Evolutionary conservation across 2,113 vertebrate species (phyloP), one percentile per base, ranked within the genome.

Genomic region (Rattus norvegicus): DNA sequence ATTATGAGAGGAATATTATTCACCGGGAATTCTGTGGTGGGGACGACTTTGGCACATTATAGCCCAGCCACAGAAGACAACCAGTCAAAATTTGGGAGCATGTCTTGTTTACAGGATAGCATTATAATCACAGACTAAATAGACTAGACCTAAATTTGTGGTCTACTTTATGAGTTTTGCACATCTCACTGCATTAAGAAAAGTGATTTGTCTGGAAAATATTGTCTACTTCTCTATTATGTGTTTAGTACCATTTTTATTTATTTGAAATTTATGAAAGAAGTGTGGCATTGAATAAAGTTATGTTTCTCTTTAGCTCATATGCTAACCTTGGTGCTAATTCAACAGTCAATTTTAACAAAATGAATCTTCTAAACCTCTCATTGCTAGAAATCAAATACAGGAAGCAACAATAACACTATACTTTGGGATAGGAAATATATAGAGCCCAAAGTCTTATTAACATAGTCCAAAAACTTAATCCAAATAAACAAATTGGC

Each of bases 1-100:
- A 96, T 95, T 59, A 95, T 84, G 73, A 95, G 65, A 87, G 36
- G 73, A 90, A 90, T 95, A 96, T 96, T 95, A 96, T 95, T 98
- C 91, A 95, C n/a, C n/a, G 77, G 88, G 73, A 97, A 91, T 89
- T 97, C 65, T 89, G 67, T 83, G 20, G 79, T 91, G 24, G 36
- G 56, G 69, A 96, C 70, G 96, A 95, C 17, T 91, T 97, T 28
- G 72, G 77, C 77, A 94, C 11, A 93, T 84, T 87, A 73, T 95
- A 85, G 91, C 49, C 59, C 67, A 88, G 63, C 83, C 89, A 94
- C 59, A 92, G 83, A 67, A 95, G 61, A 94, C 43, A 95, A 95
- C 92, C 61, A 87, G 93, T 94, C 33, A 94, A 97, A 97, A 86
- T 47, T 67, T 47, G 76, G 86, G 63, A 65, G 43, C 43, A 96